Evolutionary conservation across 2,797 vertebrate species (phyloP), one percentile per base, ranked within the genome.

Genomic region (Esox masquinongy): DNA sequence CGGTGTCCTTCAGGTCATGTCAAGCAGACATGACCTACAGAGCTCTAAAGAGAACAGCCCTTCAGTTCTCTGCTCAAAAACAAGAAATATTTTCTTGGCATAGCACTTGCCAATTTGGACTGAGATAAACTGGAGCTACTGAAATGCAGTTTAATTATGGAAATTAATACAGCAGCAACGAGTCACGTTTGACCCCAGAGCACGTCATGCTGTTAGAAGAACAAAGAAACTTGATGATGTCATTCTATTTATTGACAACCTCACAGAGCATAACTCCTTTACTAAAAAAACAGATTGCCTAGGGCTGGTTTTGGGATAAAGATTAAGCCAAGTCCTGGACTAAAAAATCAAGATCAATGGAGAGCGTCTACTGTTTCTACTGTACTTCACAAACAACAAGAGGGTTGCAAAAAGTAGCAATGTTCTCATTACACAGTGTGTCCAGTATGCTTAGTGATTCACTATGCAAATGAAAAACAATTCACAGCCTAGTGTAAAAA

Each of bases 241-340:
- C 29, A 69, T 59, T 79, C 76, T 75, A 82, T 87, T 73, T 74
- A 69, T 68, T 39, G 72, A 51, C 72, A 78, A 84, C 80, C 64
- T 68, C 51, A 63, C 29, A 16, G 68, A 17, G 24, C 66, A 68
- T 82, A 24, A 61, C 9, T 59, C 43, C 43, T 14, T 47, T 39
- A 39, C 36, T 39, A 3, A 39, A 39, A 47, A 11, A 14, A 47
- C 43, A 12, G 43, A 14, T 12, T 47, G 6, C 43, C 43, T 47
- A 47, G 43, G 43, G 43, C 43, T 47, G 9, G 43, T 47, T 47
- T 47, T 2, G 12, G 9, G 43, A 14, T 11, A 11, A 14, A 47
- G 9, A 14, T 47, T 47, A 11, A 47, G 43, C 43, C 6, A 11
- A 47, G 43, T 14, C 2, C 43, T 14, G 9, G 43, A 47, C 43